These are phyloP conservation scores for Schlechtendalia chinensis DNA, from an alignment of 1,140 invertebrate species.

Conservation along the genomic window DNA sequence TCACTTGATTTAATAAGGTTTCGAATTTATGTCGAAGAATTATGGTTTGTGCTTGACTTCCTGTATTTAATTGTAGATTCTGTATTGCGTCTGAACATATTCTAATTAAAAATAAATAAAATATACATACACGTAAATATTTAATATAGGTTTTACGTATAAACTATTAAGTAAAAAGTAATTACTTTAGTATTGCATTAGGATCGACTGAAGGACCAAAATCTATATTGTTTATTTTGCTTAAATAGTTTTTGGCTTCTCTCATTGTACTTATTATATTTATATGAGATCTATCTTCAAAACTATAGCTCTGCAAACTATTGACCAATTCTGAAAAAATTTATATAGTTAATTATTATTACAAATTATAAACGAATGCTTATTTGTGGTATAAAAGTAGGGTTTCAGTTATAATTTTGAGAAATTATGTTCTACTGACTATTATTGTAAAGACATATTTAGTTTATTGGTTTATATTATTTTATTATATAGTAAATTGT, in stretches of 20 bases:
- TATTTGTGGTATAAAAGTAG: too few species aligned
- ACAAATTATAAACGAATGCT: too few species aligned
- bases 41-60: background rate
- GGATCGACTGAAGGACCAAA: slow-evolving; percentile 56
- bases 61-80: slow-evolving; percentile 30
- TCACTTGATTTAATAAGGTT: slow-evolving; percentile 42
- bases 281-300: slow-evolving; percentile 61
- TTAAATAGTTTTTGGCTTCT: slow-evolving; percentile 62
- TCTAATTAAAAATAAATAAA: slow-evolving; percentile 52
- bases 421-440: too few species aligned
- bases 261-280: slow-evolving; percentile 63
- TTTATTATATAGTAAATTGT: too few species aligned
- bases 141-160: too few species aligned
- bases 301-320: slow-evolving; percentile 57
- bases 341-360: background rate
- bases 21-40: slow-evolving; percentile 36
- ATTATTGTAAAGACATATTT: too few species aligned
- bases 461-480: too few species aligned
- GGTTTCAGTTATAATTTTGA: too few species aligned
- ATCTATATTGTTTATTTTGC: slow-evolving; percentile 61
- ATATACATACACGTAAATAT: background rate
- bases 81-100: slow-evolving; percentile 52
- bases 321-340: slow-evolving; percentile 51
- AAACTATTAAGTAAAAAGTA: background rate
- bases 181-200: slow-evolving; percentile 57